Base-by-base conservation (phyloP, 2,797 vertebrate genomes). In the Clarias pachynema region DNA sequence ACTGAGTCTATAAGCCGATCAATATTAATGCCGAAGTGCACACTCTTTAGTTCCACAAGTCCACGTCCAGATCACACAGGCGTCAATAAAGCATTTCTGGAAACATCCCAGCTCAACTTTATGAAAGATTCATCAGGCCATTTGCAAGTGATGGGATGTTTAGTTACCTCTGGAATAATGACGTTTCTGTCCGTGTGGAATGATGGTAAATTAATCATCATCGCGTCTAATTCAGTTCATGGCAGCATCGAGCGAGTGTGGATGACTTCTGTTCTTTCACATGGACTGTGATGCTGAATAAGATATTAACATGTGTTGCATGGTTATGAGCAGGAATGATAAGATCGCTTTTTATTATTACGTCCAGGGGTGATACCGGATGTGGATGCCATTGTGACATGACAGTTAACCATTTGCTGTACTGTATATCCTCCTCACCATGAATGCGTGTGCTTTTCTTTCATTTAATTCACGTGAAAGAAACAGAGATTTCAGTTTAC, bases 41-140 rank as follows among this genome's bases (percentile, higher is more conserved):
- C 78, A 15, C n/a, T 79, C 49, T 69, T n/a, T 78, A 37, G 70
- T 65, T 78, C 56, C 37, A 69, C 70, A 81, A 70, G 77, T 86
- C 83, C 77, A 74, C 14, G 78, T 79, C 83, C 75, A 89, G 75
- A 74, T 66, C 70, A 74, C 82, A 72, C 62, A 85, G 85, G 87
- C 66, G 86, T 84, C 83, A 83, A 68, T 29, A 63, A 79, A 65
- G 78, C 24, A 77, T 82, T 83, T 49, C 80, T 80, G 63, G 31
- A 81, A 88, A 83, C 69, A 44, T 87, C 81, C 77, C 88, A 85
- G 70, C 82, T 82, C 72, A 74, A 82, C 70, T 82, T 84, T 79
- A 88, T 89, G 78, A 90, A 91, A 89, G 79, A 88, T 87, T 88
- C 86, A 90, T 88, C 57, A 84, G 49, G 72, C 66, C 40, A 86